Evolutionary conservation across 2,113 vertebrate species (phyloP), one percentile per base, ranked within the genome.

Genomic region (Centropus unirufus): DNA sequence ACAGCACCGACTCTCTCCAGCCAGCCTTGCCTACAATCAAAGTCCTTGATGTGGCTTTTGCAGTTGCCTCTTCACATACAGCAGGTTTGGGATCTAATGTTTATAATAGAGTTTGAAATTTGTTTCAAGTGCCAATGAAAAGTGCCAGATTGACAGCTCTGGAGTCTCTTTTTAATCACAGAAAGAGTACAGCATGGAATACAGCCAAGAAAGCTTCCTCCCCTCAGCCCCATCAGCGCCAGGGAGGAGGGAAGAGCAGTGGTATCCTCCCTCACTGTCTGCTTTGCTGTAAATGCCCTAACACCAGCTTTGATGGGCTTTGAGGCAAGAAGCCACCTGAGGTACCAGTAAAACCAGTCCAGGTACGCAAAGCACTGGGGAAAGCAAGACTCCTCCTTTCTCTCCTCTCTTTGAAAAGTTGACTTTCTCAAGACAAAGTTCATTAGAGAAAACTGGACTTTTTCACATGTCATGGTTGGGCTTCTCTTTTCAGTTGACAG

Each of bases 121-220:
- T 51, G 40, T 94, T 91, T 95, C 73, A 79, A 95, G 93, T 92
- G 86, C 87, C 80, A 70, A 92, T 94, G 95, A 93, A 82, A 96
- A 95, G 95, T 95, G 95, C 90, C 93, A 96, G 88, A 89, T 83
- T 96, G 95, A 93, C 86, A 90, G 69, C 61, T 93, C 83, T 62
- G 86, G 75, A 88, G 84, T 74, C 84, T 74, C 64, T 51, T 90
- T 95, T 64, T 36, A 79, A 82, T 73, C 3, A 1, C 83, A 82
- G 82, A 80, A 90, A 15, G 72, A 52, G 68, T 6, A 26, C 32
- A 46, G 76, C 40, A 75, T 0, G 21, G 79, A 89, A 92, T 94
- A 84, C 4, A 40, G 54, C 83, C 82, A 89, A 92, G 29, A 52
- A 84, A 75, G 51, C 88, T 90, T 94, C 88, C 76, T 89, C 64